A percentile compares a stretch with the other conserved stretches of the same genome.
Evolutionary conservation across 2,888 invertebrate species (phyloP).

Genomic region (Tachystola acroxantha): DNA sequence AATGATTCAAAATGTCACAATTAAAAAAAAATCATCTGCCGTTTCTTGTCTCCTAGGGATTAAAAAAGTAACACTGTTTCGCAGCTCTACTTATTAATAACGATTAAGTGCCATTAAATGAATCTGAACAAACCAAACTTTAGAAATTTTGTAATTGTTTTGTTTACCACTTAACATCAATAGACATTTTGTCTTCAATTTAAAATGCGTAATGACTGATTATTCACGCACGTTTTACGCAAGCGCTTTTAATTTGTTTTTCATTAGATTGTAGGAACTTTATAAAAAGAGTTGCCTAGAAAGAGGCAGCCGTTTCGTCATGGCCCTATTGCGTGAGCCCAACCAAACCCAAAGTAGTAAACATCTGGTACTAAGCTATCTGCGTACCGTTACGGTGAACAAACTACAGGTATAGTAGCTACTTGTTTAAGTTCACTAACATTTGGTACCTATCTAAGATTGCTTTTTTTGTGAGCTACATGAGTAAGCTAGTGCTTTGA

Average conservation of each 20-base stretch:
- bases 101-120: too few species aligned
- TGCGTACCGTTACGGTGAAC: constrained; percentile 46
- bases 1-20: too few species aligned
- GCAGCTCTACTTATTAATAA: too few species aligned
- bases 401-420: constrained; percentile 38
- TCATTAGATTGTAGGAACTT: constrained; percentile 9
- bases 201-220: constrained; percentile 2
- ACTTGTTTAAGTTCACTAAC: constrained; percentile 22
- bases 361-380: constrained; percentile 46
- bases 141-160: too few species aligned
- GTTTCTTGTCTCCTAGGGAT: too few species aligned
- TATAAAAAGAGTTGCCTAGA: constrained; percentile 8
- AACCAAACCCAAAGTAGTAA: constrained; percentile 22
- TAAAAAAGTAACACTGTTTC: too few species aligned
- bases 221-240: constrained; percentile 11
- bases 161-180: too few species aligned
- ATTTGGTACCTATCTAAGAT: constrained; percentile 6
- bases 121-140: too few species aligned
- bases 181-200: not conserved
- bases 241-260: constrained; percentile 7
- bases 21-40: too few species aligned
- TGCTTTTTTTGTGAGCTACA: constrained; percentile 11
- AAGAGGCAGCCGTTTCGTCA: constrained; percentile 30
- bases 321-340: constrained; percentile 31
- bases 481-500: constrained; percentile 2